Percentiles rank a stretch among this genome's conserved stretches.
Evolutionary conservation across 2,113 vertebrate genomes (phyloP).

Genomic region (Leptocoma aspasia): DNA sequence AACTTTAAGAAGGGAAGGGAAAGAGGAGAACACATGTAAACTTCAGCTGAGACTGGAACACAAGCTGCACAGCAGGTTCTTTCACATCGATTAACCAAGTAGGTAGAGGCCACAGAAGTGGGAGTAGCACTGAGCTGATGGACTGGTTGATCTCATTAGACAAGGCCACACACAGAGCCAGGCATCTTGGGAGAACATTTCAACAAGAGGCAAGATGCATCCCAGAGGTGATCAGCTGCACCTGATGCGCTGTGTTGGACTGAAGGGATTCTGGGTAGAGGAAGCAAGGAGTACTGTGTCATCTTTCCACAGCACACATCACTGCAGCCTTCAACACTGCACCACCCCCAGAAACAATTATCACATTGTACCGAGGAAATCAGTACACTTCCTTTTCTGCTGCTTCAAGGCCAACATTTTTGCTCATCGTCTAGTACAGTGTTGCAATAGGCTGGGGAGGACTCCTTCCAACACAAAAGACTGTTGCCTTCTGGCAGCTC

Average conservation of each 20-base stretch:
- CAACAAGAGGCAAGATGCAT: background rate
- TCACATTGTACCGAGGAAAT: background rate
- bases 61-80: background rate
- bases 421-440: background rate
- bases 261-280: too few relatives aligned
- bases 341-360: background rate
- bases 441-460: background rate
- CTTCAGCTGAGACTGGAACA: background rate
- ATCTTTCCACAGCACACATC: background rate
- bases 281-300: background rate
- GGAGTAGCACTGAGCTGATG: background rate
- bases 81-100: background rate
- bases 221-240: background rate
- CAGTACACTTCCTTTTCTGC: background rate
- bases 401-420: background rate
- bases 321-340: background rate
- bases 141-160: background rate
- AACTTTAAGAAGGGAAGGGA: background rate
- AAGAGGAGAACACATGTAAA: background rate
- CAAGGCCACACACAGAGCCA: background rate
- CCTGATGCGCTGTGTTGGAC: background rate
- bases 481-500: background rate
- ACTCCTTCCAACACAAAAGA: background rate
- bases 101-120: background rate
- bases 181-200: background rate